Evolutionary conservation across 2,888 invertebrate genomes (phyloP), one percentile per base, ranked within the genome.

Genomic region (Boloria selene): DNA sequence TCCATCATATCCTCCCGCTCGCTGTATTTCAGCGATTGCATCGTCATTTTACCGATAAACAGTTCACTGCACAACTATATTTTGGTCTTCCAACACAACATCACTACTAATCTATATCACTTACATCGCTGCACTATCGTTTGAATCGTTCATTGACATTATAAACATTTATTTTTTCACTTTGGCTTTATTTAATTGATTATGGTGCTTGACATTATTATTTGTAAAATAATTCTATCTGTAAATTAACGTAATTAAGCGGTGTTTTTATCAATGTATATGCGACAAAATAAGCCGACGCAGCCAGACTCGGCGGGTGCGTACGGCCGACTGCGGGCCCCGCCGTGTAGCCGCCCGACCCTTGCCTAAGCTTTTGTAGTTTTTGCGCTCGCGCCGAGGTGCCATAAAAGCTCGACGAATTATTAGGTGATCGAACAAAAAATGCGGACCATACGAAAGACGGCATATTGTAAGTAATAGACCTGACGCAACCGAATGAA

Each of bases 21-120:
- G 82, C 91, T 87, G 84, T 93, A 93, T 78, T 91, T 92, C 81
- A 91, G 85, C 92, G 93, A 94, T 92, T 91, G 93, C 93, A 93
- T 94, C 93, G 93, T 93, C 94, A 94, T 94, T 82, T 84, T 87
- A 78, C 69, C 61, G 77, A 77, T 69, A 73, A 72, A 74, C 75
- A 84, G 85, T 87, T 81, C 88, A 88, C 88, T 87, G 79, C 88
- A 90, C 89, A 82, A 83, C 73, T 78, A 75, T 77, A 83, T 79
- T 75, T 76, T 75, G 77, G 78, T 81, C 73, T 74, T 73, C 72
- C 73, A 77, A 79, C 76, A 82, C 79, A 83, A 84, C 87, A 87
- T 86, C 88, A 88, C 87, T 85, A 72, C 65, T 74, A 79, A 75
- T 76, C 77, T 79, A 82, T 80, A 81, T 80, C 88, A 89, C 88